phyloP scores from a whole-genome alignment of 2,888 invertebrate genomes.

The Chloroclystis v-ata region DNA sequence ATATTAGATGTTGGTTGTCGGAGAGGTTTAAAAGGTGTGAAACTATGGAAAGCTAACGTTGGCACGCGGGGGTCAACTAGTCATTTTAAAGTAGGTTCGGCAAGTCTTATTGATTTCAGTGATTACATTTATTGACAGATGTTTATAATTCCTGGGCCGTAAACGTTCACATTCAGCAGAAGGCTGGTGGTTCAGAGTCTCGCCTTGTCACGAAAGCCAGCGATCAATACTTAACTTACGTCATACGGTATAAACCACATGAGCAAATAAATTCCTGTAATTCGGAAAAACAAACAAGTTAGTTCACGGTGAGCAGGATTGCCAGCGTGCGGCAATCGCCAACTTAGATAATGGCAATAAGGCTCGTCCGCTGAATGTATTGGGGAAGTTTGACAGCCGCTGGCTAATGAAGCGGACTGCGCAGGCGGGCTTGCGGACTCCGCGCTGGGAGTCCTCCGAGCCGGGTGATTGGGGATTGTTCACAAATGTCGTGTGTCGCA shows the following conservation, averaged over 20 bases:
- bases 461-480: too few relatives aligned
- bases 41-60: too few relatives aligned
- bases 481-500: too few relatives aligned
- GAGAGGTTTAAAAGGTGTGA: too few relatives aligned
- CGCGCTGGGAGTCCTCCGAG: background rate
- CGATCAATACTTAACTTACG: constrained; percentile 1
- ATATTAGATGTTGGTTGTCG: too few relatives aligned
- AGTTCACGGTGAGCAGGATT: constrained; percentile 15
- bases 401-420: constrained; percentile 19
- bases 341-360: constrained; percentile 36
- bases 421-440: background rate
- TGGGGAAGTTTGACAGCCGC: constrained; percentile 41
- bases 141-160: background rate
- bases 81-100: too few relatives aligned
- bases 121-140: too few relatives aligned
- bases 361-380: constrained; percentile 31
- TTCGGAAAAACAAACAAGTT: constrained; percentile 26
- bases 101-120: too few relatives aligned
- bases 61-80: too few relatives aligned
- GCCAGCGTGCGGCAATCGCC: constrained; percentile 26
- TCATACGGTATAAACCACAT: constrained; percentile 8
- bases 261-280: constrained; percentile 11
- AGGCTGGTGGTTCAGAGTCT: background rate
- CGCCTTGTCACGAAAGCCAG: constrained; percentile 1
- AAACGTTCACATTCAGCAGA: background rate